Evolutionary conservation across 1,140 invertebrate species (phyloP), one percentile per base, ranked within the genome.

Genomic region (Meloidogyne exigua): DNA sequence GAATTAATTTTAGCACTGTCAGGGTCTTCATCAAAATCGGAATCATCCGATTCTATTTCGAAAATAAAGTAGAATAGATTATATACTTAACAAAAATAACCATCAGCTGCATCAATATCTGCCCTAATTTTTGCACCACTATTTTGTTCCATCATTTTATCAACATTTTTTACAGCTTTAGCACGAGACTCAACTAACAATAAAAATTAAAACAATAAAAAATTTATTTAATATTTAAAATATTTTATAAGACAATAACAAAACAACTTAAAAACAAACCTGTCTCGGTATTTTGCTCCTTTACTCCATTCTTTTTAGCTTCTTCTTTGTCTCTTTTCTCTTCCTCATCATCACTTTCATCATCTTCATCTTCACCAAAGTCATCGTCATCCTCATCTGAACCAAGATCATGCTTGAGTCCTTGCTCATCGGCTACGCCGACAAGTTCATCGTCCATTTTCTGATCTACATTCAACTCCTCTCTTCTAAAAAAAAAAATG

Each of bases 381-480:
- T 84, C 83, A 32, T 84, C 83, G 21, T 78, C 79, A 32, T 74
- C 73, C 12, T 74, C 76, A 23, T 65, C 68, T 3, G 77, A 68
- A 70, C 85, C 72, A 18, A 73, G 65, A 23, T 42, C 42, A 23
- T 81, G 63, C 23, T 82, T 79, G 39, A 88, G 69, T 21, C 85
- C 85, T 21, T 69, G 64, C 70, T 86, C 85, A 26, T 86, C 85
- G 7, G 75, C 86, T 9, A 86, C 85, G 0, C 75, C 86, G 9
- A 86, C 83, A 13, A 86, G 57, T 15, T 77, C 86, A 63, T 85
- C 80, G 18, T 87, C 86, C 32, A 86, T 68, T 68, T 86, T 86
- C 67, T 87, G 82, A 15, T 86, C 84, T 2, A 74, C 73, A 42
- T 79, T 81, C 18, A 76, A 75, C 57, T 85, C 78, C 49, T 85